A percentile compares a stretch with the other conserved stretches of the same genome.
Conservation (phyloP, 1,140 invertebrate genomes). For the Drosophila mojavensis region DNA sequence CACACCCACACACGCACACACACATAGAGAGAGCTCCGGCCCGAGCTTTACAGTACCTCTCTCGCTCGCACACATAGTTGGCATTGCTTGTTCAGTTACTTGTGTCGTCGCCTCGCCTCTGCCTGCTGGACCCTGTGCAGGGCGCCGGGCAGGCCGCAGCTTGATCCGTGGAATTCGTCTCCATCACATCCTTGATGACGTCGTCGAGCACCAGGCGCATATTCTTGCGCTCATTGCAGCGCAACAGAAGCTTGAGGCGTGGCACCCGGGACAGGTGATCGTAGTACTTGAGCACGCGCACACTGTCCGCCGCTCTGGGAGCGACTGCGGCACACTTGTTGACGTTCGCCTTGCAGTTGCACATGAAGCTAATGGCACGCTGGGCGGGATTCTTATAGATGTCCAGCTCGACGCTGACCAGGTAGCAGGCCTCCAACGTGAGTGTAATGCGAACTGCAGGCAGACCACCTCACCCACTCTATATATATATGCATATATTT, state of each 20-base stretch:
- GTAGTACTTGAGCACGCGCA: conserved; percentile 59
- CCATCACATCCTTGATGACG: conserved; percentile 48
- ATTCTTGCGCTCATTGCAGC: conserved; percentile 32
- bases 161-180: conserved; percentile 33
- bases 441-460: conserved; percentile 57
- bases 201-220: conserved; percentile 52
- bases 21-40: too few relatives aligned
- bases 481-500: not conserved
- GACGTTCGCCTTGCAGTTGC: conserved; percentile 29
- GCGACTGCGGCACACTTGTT: conserved; percentile 33
- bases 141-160: conserved; percentile 13
- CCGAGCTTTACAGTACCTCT: not conserved
- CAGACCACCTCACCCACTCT: not conserved
- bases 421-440: conserved; percentile 67
- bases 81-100: not conserved
- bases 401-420: conserved; percentile 61
- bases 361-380: conserved; percentile 55
- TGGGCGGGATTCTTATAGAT: conserved; percentile 23
- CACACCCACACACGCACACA: not conserved
- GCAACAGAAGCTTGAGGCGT: conserved; percentile 46
- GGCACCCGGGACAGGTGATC: conserved; percentile 60
- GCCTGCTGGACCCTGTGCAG: not conserved
- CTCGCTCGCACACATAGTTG: not conserved
- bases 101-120: not conserved
- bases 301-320: not conserved